Percentiles rank a stretch among this genome's conserved stretches.
Evolutionary conservation across 1,140 invertebrate genomes (phyloP).

Genomic region (Helicoverpa zea): DNA sequence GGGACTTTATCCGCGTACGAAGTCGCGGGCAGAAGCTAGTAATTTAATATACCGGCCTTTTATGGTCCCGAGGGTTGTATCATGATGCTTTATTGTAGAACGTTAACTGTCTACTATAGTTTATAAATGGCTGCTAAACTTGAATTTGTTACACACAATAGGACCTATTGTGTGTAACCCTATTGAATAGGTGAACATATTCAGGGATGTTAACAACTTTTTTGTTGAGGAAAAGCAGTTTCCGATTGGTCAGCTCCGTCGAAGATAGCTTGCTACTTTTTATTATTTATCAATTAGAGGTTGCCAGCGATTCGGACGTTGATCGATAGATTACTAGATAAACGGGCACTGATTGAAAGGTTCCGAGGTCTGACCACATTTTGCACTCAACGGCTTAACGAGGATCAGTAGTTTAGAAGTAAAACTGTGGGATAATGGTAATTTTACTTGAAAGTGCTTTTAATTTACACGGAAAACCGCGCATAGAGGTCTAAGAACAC

Average conservation of each 20-base stretch:
- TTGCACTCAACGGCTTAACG: conserved; percentile 50
- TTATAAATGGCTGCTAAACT: neutral
- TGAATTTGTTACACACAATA: neutral
- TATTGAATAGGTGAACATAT: no score
- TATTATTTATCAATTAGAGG: conserved; percentile 49
- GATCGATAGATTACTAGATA: conserved; percentile 47
- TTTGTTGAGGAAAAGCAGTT: neutral
- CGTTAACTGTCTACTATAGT: neutral
- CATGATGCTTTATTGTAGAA: neutral
- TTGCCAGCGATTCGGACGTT: conserved; percentile 47
- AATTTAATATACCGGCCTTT: neutral
- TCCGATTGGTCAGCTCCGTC: neutral
- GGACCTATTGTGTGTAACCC: no score
- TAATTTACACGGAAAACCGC: neutral
- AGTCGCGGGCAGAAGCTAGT: no score
- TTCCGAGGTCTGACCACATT: conserved; percentile 45
- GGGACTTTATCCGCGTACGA: no score
- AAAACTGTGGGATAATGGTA: conserved; percentile 9
- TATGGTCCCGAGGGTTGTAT: neutral
- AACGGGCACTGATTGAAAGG: conserved; percentile 49
- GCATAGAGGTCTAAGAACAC: neutral
- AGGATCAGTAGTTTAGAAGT: conserved; percentile 37
- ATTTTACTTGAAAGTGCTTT: conserved; percentile 28
- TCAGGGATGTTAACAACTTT: no score
- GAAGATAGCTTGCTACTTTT: conserved; percentile 34